Evolutionary conservation across 2,797 vertebrate species (phyloP), one percentile per base, ranked within the genome.

Genomic region (Lophius americanus): DNA sequence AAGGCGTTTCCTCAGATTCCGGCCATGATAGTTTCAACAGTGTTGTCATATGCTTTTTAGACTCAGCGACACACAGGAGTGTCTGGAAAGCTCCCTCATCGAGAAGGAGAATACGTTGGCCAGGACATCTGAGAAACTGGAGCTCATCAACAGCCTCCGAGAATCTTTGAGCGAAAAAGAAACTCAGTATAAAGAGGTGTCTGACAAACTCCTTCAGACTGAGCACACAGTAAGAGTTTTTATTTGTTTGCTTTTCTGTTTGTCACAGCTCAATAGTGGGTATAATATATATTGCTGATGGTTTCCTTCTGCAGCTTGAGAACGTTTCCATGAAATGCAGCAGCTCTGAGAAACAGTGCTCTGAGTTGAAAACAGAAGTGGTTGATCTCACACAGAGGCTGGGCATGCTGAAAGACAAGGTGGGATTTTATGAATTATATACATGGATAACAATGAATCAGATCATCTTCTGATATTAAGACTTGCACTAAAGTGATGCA

Each of bases 61-160:
- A 23, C 76, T 97, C 69, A 95, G 85, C 51, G 93, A 95, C 79
- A 95, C 94, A 13, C 96, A 95, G 49, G 94, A 91, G 75, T 92
- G 93, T 60, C 93, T 98, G 86, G 95, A 98, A 79, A 95, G 91
- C 43, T 95, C 94, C 0, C 93, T 97, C 13, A 87, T 91, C 9
- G 96, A 96, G 85, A 97, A 96, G 80, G 96, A 97, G n/a, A 94
- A 94, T 10, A 93, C 91, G 0, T 64, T 98, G 67, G 91, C 92
- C 54, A 91, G 92, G 75, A 87, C 75, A 0, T 90, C 91, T 0
- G 94, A 94, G 85, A 95, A 95, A 57, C 88, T 96, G 1, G 92
- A 95, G 72, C 89, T 95, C 51, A 91, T 95, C 53, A 92, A 75
- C 82, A 83, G 79, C 76, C 87, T 95, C 43, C 86, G 76, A 75